phyloP scores from a whole-genome alignment of 2,888 invertebrate species.

The Romanomermis culicivorax region DNA sequence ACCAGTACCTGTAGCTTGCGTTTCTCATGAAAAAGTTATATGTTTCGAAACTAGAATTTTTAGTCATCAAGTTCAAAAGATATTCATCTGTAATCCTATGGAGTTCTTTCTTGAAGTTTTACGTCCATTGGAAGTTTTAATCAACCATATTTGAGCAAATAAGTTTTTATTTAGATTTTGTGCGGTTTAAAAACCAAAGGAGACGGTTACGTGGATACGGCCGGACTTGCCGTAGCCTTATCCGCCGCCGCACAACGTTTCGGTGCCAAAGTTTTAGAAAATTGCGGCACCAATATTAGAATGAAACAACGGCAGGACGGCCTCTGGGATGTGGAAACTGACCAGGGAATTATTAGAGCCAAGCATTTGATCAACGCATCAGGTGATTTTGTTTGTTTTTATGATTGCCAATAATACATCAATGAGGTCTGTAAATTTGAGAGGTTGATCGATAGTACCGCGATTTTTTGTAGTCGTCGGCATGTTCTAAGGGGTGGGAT shows the following conservation, averaged over 20 bases:
- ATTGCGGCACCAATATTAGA: slow-evolving; percentile 16
- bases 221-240: slow-evolving; percentile 31
- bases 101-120: too few species aligned
- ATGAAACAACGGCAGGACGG: slow-evolving; percentile 21
- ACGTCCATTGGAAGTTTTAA: too few species aligned
- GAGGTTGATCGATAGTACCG: too few species aligned
- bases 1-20: too few species aligned
- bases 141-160: too few species aligned
- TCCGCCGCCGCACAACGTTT: slow-evolving; percentile 30
- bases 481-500: too few species aligned
- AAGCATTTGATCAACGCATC: slow-evolving; percentile 32
- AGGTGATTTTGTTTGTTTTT: slow-evolving; percentile 17
- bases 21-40: neutral
- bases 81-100: neutral
- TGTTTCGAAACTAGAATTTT: too few species aligned
- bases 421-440: neutral
- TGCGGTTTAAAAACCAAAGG: slow-evolving; percentile 31
- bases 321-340: slow-evolving; percentile 27
- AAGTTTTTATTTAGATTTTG: slow-evolving; percentile 25
- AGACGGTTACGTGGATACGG: slow-evolving; percentile 34
- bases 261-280: slow-evolving; percentile 27
- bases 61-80: too few species aligned
- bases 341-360: slow-evolving; percentile 25
- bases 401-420: neutral
- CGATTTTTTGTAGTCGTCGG: too few species aligned